Evolutionary conservation across 2,888 invertebrate species (phyloP).

Genomic region (Andrena hattorfiana): DNA sequence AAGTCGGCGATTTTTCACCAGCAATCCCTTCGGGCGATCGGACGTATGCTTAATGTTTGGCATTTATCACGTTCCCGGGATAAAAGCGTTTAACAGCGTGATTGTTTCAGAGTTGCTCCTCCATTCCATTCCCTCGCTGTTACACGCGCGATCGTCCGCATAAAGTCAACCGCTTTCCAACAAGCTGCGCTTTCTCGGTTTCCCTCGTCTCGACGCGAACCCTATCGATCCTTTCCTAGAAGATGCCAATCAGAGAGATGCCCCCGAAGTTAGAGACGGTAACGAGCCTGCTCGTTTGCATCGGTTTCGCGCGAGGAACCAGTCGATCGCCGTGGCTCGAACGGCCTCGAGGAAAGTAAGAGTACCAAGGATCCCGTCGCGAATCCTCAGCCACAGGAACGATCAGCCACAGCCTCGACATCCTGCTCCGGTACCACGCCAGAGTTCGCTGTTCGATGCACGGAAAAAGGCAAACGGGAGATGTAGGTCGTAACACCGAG

Average conservation of each 20-base stretch:
- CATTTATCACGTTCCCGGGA: slow-evolving; percentile 15
- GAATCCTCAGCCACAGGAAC: not conserved
- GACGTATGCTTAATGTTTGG: not conserved
- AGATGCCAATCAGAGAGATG: too few species aligned
- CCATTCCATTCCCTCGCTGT: too few species aligned
- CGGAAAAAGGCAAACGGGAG: slow-evolving; percentile 45
- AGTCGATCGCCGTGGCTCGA: not conserved
- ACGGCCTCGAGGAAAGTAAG: slow-evolving; percentile 34
- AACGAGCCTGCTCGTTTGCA: too few species aligned
- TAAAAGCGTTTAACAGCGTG: not conserved
- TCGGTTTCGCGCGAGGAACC: too few species aligned
- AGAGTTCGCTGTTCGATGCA: slow-evolving; percentile 26
- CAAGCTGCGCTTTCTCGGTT: too few species aligned
- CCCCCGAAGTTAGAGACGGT: too few species aligned
- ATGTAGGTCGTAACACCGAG: slow-evolving; percentile 58
- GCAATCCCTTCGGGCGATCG: not conserved
- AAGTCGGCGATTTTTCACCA: not conserved
- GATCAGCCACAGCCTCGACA: not conserved
- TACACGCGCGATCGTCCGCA: too few species aligned
- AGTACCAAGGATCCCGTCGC: not conserved
- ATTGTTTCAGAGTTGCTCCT: slow-evolving; percentile 4
- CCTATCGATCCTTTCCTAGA: too few species aligned
- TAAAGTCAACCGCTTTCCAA: too few species aligned
- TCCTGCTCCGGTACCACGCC: slow-evolving; percentile 19
- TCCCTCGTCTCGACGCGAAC: too few species aligned